These are phyloP conservation scores for Hydraecia micacea DNA, from an alignment of 2,888 invertebrate genomes.

Conservation along the genomic window DNA sequence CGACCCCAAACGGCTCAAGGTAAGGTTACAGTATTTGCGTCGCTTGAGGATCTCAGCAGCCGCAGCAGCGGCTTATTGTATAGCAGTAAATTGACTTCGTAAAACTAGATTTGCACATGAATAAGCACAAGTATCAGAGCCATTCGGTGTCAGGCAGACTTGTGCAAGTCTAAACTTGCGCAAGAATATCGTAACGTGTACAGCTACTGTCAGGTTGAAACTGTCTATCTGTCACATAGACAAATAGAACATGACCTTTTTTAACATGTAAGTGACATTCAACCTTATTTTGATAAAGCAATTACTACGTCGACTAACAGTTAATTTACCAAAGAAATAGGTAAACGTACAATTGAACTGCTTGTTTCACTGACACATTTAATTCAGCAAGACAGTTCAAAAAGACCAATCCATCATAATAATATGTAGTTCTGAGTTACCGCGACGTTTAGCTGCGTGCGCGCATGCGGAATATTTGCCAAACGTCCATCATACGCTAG, in stretches of 20 bases:
- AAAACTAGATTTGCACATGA: neutral
- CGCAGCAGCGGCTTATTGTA: too few relatives aligned
- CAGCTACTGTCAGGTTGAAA: neutral
- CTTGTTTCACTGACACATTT: neutral
- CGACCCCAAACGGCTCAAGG: too few relatives aligned
- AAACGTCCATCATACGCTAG: constrained; percentile 40
- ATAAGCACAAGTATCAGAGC: neutral
- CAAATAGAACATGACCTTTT: neutral
- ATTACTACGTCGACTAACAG: neutral
- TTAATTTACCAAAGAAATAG: neutral
- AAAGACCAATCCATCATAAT: constrained; percentile 1
- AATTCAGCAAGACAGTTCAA: neutral
- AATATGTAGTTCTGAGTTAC: constrained; percentile 16
- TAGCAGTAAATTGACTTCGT: neutral
- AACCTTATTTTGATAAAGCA: neutral
- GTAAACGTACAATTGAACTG: neutral
- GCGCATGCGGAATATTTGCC: constrained; percentile 27
- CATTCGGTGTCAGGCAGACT: neutral
- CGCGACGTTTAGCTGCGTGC: neutral
- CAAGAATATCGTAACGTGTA: neutral
- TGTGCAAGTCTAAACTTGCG: neutral
- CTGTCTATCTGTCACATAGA: neutral
- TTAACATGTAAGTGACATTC: too few relatives aligned
- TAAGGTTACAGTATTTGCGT: too few relatives aligned
- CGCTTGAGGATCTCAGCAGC: too few relatives aligned